Conservation (phyloP, 1,140 invertebrate genomes). For the Schlechtendalia chinensis region DNA sequence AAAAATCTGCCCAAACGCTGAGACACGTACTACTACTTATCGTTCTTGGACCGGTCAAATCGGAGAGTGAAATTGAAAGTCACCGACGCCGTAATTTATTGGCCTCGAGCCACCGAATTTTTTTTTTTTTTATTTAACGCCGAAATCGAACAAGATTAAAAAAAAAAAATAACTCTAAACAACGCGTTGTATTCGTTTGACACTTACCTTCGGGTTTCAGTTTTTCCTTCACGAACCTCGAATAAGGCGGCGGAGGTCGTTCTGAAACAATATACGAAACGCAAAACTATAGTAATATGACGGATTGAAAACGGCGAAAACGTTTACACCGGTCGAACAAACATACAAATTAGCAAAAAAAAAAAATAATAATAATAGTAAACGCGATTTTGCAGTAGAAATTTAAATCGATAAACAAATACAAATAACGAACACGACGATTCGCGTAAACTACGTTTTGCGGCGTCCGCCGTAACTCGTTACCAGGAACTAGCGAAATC, state of each 20-base stretch:
- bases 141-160: neutral
- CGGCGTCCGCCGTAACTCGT: too few species aligned
- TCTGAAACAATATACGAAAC: slow-evolving; percentile 35
- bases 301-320: neutral
- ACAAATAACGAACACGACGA: too few species aligned
- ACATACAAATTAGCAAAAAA: neutral
- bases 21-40: too few species aligned
- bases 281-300: slow-evolving; percentile 15
- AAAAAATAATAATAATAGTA: too few species aligned
- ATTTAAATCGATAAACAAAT: too few species aligned
- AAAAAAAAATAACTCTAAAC: neutral
- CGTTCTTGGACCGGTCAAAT: neutral
- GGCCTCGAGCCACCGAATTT: slow-evolving; percentile 26
- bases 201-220: slow-evolving; percentile 46
- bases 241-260: slow-evolving; percentile 43
- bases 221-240: slow-evolving; percentile 44
- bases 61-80: slow-evolving; percentile 40
- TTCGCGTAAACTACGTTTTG: too few species aligned
- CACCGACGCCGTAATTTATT: neutral
- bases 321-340: too few species aligned
- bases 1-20: too few species aligned
- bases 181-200: neutral
- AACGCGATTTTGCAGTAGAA: too few species aligned
- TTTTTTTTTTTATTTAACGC: slow-evolving; percentile 14
- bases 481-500: too few species aligned